Evolutionary conservation across 1,140 invertebrate genomes (phyloP).

Genomic region (Phocides pigmalion): DNA sequence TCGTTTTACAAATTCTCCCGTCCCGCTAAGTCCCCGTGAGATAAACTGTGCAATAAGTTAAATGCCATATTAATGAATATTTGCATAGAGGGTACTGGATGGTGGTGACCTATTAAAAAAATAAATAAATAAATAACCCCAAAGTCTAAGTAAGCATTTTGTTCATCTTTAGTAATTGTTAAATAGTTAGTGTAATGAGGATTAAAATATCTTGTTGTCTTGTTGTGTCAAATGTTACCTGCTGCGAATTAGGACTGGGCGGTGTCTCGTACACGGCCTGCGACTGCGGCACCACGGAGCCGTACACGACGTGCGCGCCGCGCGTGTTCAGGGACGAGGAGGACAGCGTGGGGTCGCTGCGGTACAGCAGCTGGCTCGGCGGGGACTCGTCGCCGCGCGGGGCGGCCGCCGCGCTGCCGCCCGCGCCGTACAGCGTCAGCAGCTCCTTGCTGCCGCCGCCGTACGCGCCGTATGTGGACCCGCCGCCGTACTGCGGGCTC

Average conservation of each 20-base stretch:
- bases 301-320: slow-evolving; percentile 73
- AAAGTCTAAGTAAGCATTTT: no score
- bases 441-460: slow-evolving; percentile 65
- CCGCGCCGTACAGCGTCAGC: slow-evolving; percentile 72
- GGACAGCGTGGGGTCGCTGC: slow-evolving; percentile 84
- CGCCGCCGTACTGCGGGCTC: slow-evolving; percentile 68
- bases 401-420: slow-evolving; percentile 39
- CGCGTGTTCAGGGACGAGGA: slow-evolving; percentile 81
- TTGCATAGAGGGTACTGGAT: no score
- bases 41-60: no score
- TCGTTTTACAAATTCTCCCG: no score
- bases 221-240: no score
- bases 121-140: no score
- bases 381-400: slow-evolving; percentile 72
- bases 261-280: slow-evolving; percentile 81
- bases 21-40: no score
- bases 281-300: slow-evolving; percentile 65
- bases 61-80: no score
- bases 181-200: no score
- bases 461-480: slow-evolving; percentile 56
- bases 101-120: no score
- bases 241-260: slow-evolving; percentile 83
- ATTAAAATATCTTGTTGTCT: no score
- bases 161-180: no score
- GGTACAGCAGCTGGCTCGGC: slow-evolving; percentile 78